Evolutionary conservation across 2,888 invertebrate species (phyloP).

Genomic region (Ryuthela nishihirai): DNA sequence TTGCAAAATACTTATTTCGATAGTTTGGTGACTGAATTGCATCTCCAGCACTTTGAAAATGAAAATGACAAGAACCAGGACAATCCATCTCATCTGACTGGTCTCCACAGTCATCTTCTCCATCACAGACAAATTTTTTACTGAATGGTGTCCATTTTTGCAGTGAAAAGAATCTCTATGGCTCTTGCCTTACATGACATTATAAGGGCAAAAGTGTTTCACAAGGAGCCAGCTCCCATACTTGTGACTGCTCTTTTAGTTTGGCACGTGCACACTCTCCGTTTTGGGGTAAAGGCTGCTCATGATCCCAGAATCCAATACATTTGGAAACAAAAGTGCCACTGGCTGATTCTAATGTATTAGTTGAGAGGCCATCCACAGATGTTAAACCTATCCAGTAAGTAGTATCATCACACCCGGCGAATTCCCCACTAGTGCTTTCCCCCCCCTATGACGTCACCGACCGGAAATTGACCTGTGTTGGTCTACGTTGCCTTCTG

Average conservation of each 20-base stretch:
- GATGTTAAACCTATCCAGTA: conserved; percentile 70
- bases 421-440: too few species aligned
- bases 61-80: conserved; percentile 75
- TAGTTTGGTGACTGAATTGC: conserved; percentile 92
- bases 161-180: conserved; percentile 87
- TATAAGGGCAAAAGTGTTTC: conserved; percentile 91
- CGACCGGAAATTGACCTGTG: too few species aligned
- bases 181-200: conserved; percentile 88
- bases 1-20: conserved; percentile 85
- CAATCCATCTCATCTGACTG: conserved; percentile 90
- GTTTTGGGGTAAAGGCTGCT: conserved; percentile 78
- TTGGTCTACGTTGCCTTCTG: too few species aligned
- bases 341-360: conserved; percentile 89
- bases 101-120: conserved; percentile 83
- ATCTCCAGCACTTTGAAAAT: conserved; percentile 90
- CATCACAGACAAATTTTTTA: conserved; percentile 85
- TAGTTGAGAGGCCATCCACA: conserved; percentile 84
- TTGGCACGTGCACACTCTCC: conserved; percentile 78
- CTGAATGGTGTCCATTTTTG: conserved; percentile 89
- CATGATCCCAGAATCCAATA: conserved; percentile 85
- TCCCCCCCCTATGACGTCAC: too few species aligned
- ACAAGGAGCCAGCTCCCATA: conserved; percentile 92
- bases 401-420: too few species aligned
- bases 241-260: conserved; percentile 59
- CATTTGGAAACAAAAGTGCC: conserved; percentile 87